Evolutionary conservation across 1,140 invertebrate species (phyloP).

Genomic region (Drosophila parvula): DNA sequence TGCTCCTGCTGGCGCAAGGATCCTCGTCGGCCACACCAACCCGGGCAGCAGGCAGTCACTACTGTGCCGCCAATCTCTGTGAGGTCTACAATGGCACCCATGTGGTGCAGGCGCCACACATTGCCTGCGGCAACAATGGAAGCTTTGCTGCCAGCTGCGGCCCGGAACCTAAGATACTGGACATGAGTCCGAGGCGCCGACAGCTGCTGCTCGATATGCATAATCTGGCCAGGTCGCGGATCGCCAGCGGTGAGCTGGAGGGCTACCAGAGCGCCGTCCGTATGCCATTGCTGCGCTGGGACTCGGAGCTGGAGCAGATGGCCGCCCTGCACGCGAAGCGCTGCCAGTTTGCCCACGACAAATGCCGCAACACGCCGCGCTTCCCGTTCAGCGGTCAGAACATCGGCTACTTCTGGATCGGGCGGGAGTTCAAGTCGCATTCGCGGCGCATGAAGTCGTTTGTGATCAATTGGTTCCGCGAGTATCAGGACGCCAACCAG

Average conservation of each 20-base stretch:
- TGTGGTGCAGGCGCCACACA: constrained; percentile 56
- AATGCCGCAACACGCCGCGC: constrained; percentile 70
- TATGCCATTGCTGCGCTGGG: constrained; percentile 78
- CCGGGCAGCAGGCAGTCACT: constrained; percentile 10
- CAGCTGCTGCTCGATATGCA: constrained; percentile 75
- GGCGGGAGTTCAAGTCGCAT: constrained; percentile 75
- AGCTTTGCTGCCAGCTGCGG: constrained; percentile 61
- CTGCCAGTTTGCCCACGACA: constrained; percentile 74
- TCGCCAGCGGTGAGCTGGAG: constrained; percentile 60
- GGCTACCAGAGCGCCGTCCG: constrained; percentile 63
- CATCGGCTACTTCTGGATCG: constrained; percentile 79
- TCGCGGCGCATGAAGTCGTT: constrained; percentile 76
- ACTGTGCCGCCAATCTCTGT: constrained; percentile 57
- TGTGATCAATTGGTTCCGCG: constrained; percentile 76
- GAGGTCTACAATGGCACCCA: constrained; percentile 74
- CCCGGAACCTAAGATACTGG: constrained; percentile 59
- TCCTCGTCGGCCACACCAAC: neutral
- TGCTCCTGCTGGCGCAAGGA: neutral
- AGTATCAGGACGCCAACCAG: constrained; percentile 75
- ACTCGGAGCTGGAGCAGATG: constrained; percentile 71
- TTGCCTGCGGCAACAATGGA: constrained; percentile 68
- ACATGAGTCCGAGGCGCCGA: constrained; percentile 71
- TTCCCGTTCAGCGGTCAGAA: constrained; percentile 75
- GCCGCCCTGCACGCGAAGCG: constrained; percentile 70
- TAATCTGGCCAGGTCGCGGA: constrained; percentile 69